Base-by-base conservation (phyloP, 2,888 invertebrate species). In the Agonopterix alstromeriana region DNA sequence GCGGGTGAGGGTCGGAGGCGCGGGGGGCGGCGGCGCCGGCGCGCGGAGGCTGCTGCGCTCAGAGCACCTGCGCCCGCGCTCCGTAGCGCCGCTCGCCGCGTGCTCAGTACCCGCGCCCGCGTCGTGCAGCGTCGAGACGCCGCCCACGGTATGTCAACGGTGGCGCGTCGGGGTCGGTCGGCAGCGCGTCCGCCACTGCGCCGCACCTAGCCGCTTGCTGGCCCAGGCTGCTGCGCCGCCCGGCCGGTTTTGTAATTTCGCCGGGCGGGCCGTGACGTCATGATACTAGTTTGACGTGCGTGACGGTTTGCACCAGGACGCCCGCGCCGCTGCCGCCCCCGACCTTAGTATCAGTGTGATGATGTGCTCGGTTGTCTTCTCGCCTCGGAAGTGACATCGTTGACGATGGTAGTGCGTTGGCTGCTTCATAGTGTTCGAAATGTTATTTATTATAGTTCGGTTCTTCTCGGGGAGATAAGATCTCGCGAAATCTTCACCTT, bases 21-120 rank as follows among this genome's bases (percentile, higher is more conserved):
- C 84, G 89, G 90, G 78, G 89, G 88, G 80, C 71, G 81, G 89
- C 87, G 89, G 89, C 87, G 90, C 86, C 89, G 86, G 90, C 84
- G 89, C 85, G 86, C 87, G 85, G 88, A 82, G 87, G 88, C 87
- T 90, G 91, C 90, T 86, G 91, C 91, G 91, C 91, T 91, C 92
- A 91, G 91, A 92, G 92, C 92, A 92, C 91, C 91, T 91, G 91
- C 91, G 91, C 90, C 91, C 88, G 87, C 88, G 89, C 80, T 87
- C 89, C 80, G 90, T 79, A 82, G 89, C 89, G 82, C 90, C 89
- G 82, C 83, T 85, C 82, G 84, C 81, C 77, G 87, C 75, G 82
- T 82, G 86, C 79, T 82, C 82, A 72, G 67, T 71, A 73, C 62
- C 77, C 85, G 82, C 85, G 81, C 78, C 79, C 81, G 79, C 69